Evolutionary conservation across 2,113 vertebrate species (phyloP), one percentile per base, ranked within the genome.

Genomic region (Pandion haliaetus): DNA sequence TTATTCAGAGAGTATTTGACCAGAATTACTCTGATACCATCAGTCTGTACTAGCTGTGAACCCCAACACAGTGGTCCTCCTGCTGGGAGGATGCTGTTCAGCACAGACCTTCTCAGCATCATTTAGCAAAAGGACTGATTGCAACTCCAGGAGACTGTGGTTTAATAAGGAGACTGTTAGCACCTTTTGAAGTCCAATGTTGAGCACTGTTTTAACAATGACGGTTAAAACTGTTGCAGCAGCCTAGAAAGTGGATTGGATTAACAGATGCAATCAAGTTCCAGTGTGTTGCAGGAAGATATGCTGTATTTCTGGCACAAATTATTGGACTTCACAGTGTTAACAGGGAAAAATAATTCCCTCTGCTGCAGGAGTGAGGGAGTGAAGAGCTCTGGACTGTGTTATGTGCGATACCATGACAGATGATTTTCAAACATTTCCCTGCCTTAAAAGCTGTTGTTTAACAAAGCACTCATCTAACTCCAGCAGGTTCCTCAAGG

Each of bases 31-130:
- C 28, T 52, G 20, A 38, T 19, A 10, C 31, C 26, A 44, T 11
- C 36, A 19, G 28, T 11, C 14, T 71, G 65, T 10, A 2, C 29
- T 32, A 40, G 26, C 20, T 59, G n/a, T 36, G 31, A 26, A 14
- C 32, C 2, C 5, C 32, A 16, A 0, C 4, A 4, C 26, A 19
- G 10, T 17, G 28, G 5, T 88, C 44, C 3, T 70, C 7, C 8
- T n/a, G 12, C 8, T 5, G 10, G 18, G 54, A 28, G 23, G 70
- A 62, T 21, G 25, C 13, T 73, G 31, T 6, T 90, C 74, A 81
- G 32, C 7, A 42, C 2, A 1, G 28, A 82, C 4, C 10, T 57
- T 26, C 52, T 61, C 16, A 9, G 18, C 19, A 40, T 29, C 65
- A 23, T 12, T 76, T 89, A 73, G 65, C 61, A 72, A 52, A 92